Base-by-base conservation (phyloP, 2,888 invertebrate genomes). In the Mythimna impura region DNA sequence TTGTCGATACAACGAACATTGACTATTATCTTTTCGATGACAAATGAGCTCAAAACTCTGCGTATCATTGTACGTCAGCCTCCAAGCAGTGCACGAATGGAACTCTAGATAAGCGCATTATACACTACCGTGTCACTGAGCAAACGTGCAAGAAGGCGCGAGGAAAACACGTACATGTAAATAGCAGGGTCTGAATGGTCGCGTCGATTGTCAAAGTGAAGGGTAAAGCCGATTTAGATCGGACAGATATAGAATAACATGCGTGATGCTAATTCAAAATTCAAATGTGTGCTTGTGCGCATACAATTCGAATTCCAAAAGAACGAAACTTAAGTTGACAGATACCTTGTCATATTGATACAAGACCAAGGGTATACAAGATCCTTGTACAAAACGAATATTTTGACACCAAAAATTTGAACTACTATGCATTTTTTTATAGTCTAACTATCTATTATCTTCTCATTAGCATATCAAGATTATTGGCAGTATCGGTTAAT, bases 181-280 rank as follows among this genome's bases (percentile, higher is more conserved):
- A 79, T 78, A 79, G 76, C 73, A 71, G 66, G 78, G 71, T 68
- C 81, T 80, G 74, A 77, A 83, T 83, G 83, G 79, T 80, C 73
- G 79, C 74, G 66, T 80, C 81, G 82, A 84, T 87, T 83, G 83
- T 87, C 86, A 78, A 83, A 88, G 89, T 89, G 85, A 88, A 91
- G 91, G 90, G 88, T 89, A 93, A 94, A 94, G 93, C 94, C 93
- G 94, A 94, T 95, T 94, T 93, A 94, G 95, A 94, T 94, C 88
- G 87, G 81, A 85, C 88, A 85, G 94, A 94, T 94, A 93, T 94
- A 93, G 89, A 91, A 85, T 87, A 86, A 86, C 89, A 89, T 85
- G 88, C 90, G 87, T 91, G 92, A 94, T 92, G 92, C 93, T 94
- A 92, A 94, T 93, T 94, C 92, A 88, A 93, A 93, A 93, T 93